Percentiles rank a stretch among this genome's conserved stretches.
Conservation (phyloP, 2,113 vertebrate species). For the Phalacrocorax carbo region DNA sequence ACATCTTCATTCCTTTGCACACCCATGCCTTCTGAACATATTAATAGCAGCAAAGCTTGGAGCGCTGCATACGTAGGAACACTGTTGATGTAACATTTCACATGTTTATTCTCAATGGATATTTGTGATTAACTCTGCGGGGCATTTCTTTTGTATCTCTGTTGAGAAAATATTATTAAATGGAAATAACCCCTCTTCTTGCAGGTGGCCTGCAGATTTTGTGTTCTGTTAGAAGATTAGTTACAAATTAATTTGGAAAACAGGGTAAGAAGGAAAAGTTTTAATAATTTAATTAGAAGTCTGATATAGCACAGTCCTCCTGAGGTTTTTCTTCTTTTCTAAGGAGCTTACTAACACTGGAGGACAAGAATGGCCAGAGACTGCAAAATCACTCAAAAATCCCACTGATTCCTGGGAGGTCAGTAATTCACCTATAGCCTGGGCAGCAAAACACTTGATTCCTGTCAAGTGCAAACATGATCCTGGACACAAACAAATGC, state of each 20-base stretch:
- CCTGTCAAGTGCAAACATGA: background rate
- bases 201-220: constrained; percentile 10
- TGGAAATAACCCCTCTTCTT: background rate
- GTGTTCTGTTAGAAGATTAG: background rate
- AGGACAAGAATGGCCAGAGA: background rate
- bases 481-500: background rate
- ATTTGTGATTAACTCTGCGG: constrained; percentile 23
- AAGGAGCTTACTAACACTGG: background rate
- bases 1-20: constrained; percentile 17
- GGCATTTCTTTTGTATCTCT: constrained; percentile 11
- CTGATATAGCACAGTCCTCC: background rate
- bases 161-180: constrained; percentile 21
- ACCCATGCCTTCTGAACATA: background rate
- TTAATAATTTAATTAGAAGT: background rate
- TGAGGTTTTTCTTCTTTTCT: background rate
- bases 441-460: background rate
- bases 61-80: background rate
- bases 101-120: constrained; percentile 29
- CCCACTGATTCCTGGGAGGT: background rate
- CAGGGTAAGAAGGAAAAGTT: background rate
- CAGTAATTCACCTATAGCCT: background rate
- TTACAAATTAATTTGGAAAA: background rate
- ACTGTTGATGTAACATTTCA: constrained; percentile 6
- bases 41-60: background rate
- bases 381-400: background rate